These are phyloP conservation scores for Metopolophium dirhodum DNA, from an alignment of 1,140 invertebrate species.

Conservation along the genomic window DNA sequence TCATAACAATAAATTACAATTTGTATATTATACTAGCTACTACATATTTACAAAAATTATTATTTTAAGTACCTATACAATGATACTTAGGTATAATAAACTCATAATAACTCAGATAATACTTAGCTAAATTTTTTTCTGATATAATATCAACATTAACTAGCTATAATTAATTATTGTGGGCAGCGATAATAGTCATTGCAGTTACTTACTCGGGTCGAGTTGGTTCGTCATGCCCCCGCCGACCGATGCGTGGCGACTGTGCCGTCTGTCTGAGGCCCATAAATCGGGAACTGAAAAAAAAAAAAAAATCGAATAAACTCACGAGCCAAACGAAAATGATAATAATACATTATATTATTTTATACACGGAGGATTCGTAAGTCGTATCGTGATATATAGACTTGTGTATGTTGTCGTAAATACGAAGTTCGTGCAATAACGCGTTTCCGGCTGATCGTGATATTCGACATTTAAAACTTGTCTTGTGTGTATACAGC, in stretches of 20 bases:
- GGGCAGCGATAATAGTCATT: not conserved
- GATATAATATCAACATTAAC: not conserved
- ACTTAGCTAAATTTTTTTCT: no score
- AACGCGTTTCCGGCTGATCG: not conserved
- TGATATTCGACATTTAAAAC: slow-evolving; percentile 1
- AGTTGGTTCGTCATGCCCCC: slow-evolving; percentile 41
- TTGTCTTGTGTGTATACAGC: not conserved
- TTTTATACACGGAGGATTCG: not conserved
- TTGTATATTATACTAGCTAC: no score
- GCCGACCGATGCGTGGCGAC: slow-evolving; percentile 39
- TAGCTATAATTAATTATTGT: not conserved
- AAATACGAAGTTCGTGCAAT: slow-evolving; percentile 15
- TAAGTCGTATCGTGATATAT: not conserved
- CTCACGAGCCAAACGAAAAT: not conserved
- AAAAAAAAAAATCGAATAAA: not conserved
- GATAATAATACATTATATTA: not conserved
- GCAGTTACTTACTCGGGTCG: slow-evolving; percentile 34
- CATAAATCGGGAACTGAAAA: slow-evolving; percentile 36
- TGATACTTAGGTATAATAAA: no score
- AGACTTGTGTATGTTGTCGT: not conserved
- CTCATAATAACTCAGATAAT: no score
- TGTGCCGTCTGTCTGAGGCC: slow-evolving; percentile 48
- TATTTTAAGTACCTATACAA: no score
- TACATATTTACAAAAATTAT: no score
- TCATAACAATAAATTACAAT: no score